Conservation (phyloP, 2,888 invertebrate species). For the Linnaemya tessellans region DNA sequence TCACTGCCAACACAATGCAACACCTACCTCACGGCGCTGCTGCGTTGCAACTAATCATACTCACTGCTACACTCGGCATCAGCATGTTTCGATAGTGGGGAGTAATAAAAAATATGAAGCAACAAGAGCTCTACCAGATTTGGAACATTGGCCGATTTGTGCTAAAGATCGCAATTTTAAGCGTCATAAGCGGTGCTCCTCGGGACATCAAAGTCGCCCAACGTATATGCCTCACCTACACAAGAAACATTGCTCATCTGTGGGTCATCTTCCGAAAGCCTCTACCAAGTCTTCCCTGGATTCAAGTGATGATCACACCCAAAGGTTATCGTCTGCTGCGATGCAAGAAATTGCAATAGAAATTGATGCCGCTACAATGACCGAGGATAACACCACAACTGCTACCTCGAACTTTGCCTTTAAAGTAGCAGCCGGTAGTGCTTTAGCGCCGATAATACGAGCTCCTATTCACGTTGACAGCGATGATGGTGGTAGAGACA, state of each 20-base stretch:
- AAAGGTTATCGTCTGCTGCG: slow-evolving; percentile 62
- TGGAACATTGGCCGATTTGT: slow-evolving; percentile 43
- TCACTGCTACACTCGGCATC: slow-evolving; percentile 57
- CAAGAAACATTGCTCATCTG: slow-evolving; percentile 61
- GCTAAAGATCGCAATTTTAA: slow-evolving; percentile 53
- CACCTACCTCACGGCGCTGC: slow-evolving; percentile 55
- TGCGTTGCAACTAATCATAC: slow-evolving; percentile 51
- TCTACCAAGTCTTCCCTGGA: slow-evolving; percentile 80
- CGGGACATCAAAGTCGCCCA: slow-evolving; percentile 56
- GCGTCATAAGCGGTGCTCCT: slow-evolving; percentile 60
- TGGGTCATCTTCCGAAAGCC: slow-evolving; percentile 74
- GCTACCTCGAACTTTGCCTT: slow-evolving; percentile 80
- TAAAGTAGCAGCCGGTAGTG: slow-evolving; percentile 75
- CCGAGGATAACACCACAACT: slow-evolving; percentile 80
- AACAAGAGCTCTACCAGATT: slow-evolving; percentile 54
- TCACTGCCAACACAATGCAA: slow-evolving; percentile 61
- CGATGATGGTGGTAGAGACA: slow-evolving; percentile 51
- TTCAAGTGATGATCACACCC: slow-evolving; percentile 77
- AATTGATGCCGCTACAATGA: slow-evolving; percentile 81
- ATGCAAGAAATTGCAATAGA: slow-evolving; percentile 79
- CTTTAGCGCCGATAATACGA: slow-evolving; percentile 76
- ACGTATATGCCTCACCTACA: slow-evolving; percentile 65
- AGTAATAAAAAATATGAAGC: slow-evolving; percentile 29
- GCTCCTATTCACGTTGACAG: slow-evolving; percentile 76
- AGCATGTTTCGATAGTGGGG: slow-evolving; percentile 48